Base-by-base conservation (phyloP, 2,888 invertebrate species). In the Physocephala rufipes region DNA sequence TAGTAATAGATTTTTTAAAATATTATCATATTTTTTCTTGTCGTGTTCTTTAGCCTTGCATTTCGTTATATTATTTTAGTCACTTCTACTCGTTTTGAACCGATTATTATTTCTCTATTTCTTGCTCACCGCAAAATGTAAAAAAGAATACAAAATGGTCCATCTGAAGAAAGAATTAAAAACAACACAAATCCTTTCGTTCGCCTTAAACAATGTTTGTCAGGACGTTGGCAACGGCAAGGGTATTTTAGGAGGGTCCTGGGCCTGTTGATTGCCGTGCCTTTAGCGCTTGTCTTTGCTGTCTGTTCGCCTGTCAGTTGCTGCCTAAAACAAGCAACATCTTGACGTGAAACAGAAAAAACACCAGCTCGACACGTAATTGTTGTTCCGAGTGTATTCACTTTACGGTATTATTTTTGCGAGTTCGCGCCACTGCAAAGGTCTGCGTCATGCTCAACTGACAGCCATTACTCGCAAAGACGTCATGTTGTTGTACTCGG, bases 391-490 rank as follows among this genome's bases (percentile, higher is more conserved):
- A 64, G 45, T 59, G 58, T 67, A 28, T 59, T 28, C 43, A 53
- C 53, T 53, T 13, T 51, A 64, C 26, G 51, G 36, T 55, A 53
- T 66, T 66, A 66, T 30, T 53, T 65, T 30, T 16, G 53, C 24
- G 51, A 66, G 55, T 55, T 36, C 66, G 24, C 53, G 24, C 53
- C 55, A 65, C 15, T 55, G 53, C 19, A 53, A 53, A 66, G 55
- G 53, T 53, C 43, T 24, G 43, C 53, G 19, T 59, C 67, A 26
- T 28, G 47, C 59, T 59, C 59, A 47, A 73, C 73, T 74, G 76
- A 74, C 74, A 74, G 75, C 74, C 75, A 76, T 75, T 75, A 75
- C 74, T n/a, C n/a, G n/a, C n/a, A n/a, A n/a, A 74, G 75, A 77
- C 75, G 75, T 75, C 72, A 74, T 76, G 75, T 77, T 76, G 71